phyloP scores from a whole-genome alignment of 2,888 invertebrate species.

The Mesorhabditis sp. region DNA sequence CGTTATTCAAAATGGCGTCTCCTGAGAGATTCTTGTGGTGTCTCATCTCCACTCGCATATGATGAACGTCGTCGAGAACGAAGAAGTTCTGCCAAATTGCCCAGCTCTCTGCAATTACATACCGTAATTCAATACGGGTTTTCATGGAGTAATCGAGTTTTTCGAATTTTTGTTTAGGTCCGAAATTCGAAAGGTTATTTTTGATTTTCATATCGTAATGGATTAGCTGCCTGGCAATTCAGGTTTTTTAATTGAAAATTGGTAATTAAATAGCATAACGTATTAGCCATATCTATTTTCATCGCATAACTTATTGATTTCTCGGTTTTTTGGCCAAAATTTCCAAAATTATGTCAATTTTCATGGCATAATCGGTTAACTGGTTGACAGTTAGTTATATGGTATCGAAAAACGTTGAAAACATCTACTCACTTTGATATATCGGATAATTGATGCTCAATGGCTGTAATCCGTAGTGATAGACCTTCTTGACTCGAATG shows the following conservation, averaged over 20 bases:
- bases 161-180: background rate
- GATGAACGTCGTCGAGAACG: background rate
- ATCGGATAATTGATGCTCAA: slow-evolving; percentile 67
- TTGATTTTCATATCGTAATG: too few relatives aligned
- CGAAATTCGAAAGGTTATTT: too few relatives aligned
- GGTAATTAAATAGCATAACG: too few relatives aligned
- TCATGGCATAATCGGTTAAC: too few relatives aligned
- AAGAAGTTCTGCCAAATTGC: background rate
- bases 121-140: background rate
- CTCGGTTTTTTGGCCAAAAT: too few relatives aligned
- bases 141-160: background rate
- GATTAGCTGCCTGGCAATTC: too few relatives aligned
- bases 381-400: too few relatives aligned
- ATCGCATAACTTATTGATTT: too few relatives aligned
- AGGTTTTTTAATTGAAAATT: too few relatives aligned
- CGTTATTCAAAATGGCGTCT: background rate
- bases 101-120: background rate
- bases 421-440: slow-evolving; percentile 14
- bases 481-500: slow-evolving; percentile 86
- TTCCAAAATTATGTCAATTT: too few relatives aligned
- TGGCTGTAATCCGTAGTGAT: slow-evolving; percentile 83
- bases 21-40: background rate
- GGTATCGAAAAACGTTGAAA: background rate
- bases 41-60: background rate
- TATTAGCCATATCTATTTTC: too few relatives aligned